Evolutionary conservation across 1,140 invertebrate genomes (phyloP), one percentile per base, ranked within the genome.

Genomic region (Cotesia typhae): DNA sequence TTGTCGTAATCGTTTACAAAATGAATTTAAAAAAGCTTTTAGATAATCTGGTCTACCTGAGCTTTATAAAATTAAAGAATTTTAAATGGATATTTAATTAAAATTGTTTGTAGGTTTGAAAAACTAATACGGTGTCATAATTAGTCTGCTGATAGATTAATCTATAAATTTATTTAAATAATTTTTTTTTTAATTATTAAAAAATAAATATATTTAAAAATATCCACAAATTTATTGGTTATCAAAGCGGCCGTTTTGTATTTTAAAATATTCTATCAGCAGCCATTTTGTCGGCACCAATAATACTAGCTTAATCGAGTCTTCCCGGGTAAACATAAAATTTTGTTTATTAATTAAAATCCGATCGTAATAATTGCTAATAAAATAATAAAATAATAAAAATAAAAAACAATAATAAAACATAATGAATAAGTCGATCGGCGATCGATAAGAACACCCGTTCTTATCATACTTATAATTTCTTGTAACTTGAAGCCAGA

Each of bases 301-400:
- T 28, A 28, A 28, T 28, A 28, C 28, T 37, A 71, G 70, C 61
- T 59, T 67, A 72, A 72, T 67, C 55, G 53, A 72, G 71, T 72
- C 65, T 72, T 67, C 71, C 64, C 52, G 70, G 64, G 70, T 59
- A 36, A 38, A 65, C 12, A 71, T 41, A 37, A 2, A 28, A 28
- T 28, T 28, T 28, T 28, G 28, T 28, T 28, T 28, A 28, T 28
- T 28, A 28, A 28, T 28, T 28, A 28, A 28, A 28, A 28, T 28
- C 10, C 10, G 41, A 47, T 47, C 41, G 41, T 47, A 28, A 28
- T 28, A 28, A 28, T 28, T 28, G 28, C 28, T 47, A 6, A 57
- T 14, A n/a, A 57, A 47, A 6, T 9, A 47, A 41, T 7, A 41
- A 41, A 41, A 41, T 3, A 41, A 41, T 7, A 41, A 14, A 14